Conservation (phyloP, 2,888 invertebrate species). For the Acronicta aceris region DNA sequence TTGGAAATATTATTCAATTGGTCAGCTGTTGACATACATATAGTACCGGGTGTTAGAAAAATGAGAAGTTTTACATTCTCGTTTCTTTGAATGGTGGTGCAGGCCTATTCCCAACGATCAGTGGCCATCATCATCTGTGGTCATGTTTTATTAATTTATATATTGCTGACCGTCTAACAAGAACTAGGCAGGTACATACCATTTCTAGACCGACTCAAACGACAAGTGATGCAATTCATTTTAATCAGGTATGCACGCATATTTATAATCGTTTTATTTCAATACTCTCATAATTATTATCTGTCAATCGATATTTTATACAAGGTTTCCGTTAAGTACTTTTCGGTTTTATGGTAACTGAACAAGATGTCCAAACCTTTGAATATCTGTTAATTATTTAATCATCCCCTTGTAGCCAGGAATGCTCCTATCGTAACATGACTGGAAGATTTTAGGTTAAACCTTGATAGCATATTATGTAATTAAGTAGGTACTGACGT, state of each 20-base stretch:
- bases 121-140: conserved; percentile 30
- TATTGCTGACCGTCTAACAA: conserved; percentile 40
- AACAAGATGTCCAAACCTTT: too few relatives aligned
- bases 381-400: neutral
- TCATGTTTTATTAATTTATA: conserved; percentile 49
- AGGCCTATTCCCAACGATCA: conserved; percentile 20
- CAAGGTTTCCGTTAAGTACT: conserved; percentile 22
- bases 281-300: conserved; percentile 20
- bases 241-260: conserved; percentile 41
- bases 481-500: conserved; percentile 8
- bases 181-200: conserved; percentile 44
- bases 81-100: neutral
- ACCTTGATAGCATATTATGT: conserved; percentile 27
- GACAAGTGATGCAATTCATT: conserved; percentile 48
- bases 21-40: neutral
- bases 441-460: neutral
- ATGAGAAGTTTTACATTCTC: neutral
- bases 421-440: neutral
- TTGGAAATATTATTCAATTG: neutral
- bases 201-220: conserved; percentile 45
- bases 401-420: neutral
- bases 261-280: conserved; percentile 35
- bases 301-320: conserved; percentile 27
- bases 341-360: too few relatives aligned
- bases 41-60: neutral